Evolutionary conservation across 2,797 vertebrate species (phyloP), one percentile per base, ranked within the genome.

Genomic region (Psittacula derbiana): DNA sequence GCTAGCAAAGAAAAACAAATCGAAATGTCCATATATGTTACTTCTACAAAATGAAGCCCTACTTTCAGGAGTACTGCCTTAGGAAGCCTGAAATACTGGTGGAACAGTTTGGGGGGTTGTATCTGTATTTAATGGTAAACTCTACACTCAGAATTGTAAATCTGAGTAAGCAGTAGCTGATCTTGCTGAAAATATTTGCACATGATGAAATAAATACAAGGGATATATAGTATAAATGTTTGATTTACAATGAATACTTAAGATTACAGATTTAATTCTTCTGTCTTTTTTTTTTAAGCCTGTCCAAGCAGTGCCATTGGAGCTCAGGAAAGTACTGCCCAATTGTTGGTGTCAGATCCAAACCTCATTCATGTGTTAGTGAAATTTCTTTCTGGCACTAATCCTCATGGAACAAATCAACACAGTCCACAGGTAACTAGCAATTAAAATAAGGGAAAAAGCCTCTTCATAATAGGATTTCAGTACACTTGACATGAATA

Each of bases 371-470:
- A 99, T 31, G 99, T 99, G 50, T 98, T 99, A 93, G 99, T 99
- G 90, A 99, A 99, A 96, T 99, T 99, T 98, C 98, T 99, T 96
- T 99, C 99, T 2, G 99, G 99, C 86, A 98, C 98, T 94, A 99
- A 98, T 98, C 99, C 98, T 95, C 99, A 99, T 64, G 99, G 99
- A 89, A 99, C 98, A 36, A 99, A 98, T 97, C 99, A 99, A 95
- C 99, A 99, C 97, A 99, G 99, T 98, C 98, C 99, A 60, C 99
- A 99, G 98, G 98, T 98, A 98, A 85, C 4, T 69, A 79, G 21
- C 58, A 90, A 67, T 87, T 81, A 69, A 64, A 91, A 58, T 76
- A 28, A 44, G 41, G 82, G 21, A 71, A 66, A 92, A 67, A 85
- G 21, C 20, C 4, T 19, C 44, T 49, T 67, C 3, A 4, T 50